Evolutionary conservation across 2,113 vertebrate genomes (phyloP), one percentile per base, ranked within the genome.

Genomic region (Arenaria interpres): DNA sequence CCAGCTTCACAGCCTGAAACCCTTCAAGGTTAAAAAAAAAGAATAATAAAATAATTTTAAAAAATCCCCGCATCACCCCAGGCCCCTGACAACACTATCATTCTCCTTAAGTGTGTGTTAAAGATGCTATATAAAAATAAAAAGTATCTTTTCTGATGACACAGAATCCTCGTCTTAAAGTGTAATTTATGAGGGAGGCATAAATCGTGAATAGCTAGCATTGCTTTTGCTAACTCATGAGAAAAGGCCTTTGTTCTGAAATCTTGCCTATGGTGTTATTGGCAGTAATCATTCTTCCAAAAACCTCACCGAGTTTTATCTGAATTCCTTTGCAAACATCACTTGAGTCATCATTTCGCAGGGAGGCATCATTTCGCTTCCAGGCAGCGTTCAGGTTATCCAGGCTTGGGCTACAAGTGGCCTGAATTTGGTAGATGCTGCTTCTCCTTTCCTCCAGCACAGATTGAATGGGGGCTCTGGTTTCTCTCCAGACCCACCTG

Each of bases 151-250:
- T 97, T 93, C 89, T 95, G 92, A 93, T 95, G 89, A 90, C 88
- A 94, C 69, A 79, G 84, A 94, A 93, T 92, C 82, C 72, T 75
- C 25, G 10, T 48, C 66, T 90, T 94, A 79, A 92, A 90, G 79
- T 46, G 73, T 64, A 94, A 94, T 97, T 95, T 92, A 91, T 74
- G 92, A 94, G 33, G 35, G 45, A 92, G 51, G 66, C 30, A 82
- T 91, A 86, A 97, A 97, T 96, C 2, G 6, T 22, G 3, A 32
- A 54, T 14, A 88, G 56, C 84, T 63, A 66, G 68, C 78, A 56
- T 67, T 62, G 53, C 90, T 96, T 97, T 86, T 94, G 97, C 95
- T 95, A 95, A 88, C 87, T 93, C 95, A 97, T 91, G 96, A 97
- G 89, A 97, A 97, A 97, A 91, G 82, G 37, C 30, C 85, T 92